phyloP scores from a whole-genome alignment of 2,888 invertebrate genomes.

The Eupeodes latifasciatus region DNA sequence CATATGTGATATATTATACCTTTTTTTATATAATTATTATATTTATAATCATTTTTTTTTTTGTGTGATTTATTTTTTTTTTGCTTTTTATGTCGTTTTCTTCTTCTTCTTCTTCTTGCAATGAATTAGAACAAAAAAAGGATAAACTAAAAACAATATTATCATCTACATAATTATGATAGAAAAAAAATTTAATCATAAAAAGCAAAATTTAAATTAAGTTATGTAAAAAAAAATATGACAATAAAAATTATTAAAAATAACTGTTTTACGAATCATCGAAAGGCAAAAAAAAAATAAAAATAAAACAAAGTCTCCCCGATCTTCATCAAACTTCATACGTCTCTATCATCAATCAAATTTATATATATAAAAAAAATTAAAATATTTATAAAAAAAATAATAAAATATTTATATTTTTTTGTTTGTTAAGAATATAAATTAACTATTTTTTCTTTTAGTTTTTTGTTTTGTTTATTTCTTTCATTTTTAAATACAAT shows the following conservation, averaged over 20 bases:
- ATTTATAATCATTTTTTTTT: slow-evolving; percentile 72
- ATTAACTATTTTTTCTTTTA: slow-evolving; percentile 62
- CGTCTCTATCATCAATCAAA: background rate
- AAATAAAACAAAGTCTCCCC: slow-evolving; percentile 66
- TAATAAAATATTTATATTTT: slow-evolving; percentile 63
- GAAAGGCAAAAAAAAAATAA: slow-evolving; percentile 55
- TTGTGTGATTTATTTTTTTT: slow-evolving; percentile 63
- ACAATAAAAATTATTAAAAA: slow-evolving; percentile 62
- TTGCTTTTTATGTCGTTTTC: slow-evolving; percentile 52
- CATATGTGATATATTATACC: slow-evolving; percentile 75
- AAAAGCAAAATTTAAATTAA: slow-evolving; percentile 63
- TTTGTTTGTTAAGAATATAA: slow-evolving; percentile 48
- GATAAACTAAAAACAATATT: slow-evolving; percentile 58
- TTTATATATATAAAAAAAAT: slow-evolving; percentile 39
- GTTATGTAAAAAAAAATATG: slow-evolving; percentile 69
- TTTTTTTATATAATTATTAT: slow-evolving; percentile 72
- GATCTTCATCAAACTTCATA: slow-evolving; percentile 55
- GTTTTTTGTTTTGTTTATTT: slow-evolving; percentile 1
- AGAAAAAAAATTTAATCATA: slow-evolving; percentile 37
- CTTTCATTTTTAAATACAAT: slow-evolving; percentile 35
- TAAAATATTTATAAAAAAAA: slow-evolving; percentile 51
- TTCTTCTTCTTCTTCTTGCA: slow-evolving; percentile 45
- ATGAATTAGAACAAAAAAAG: slow-evolving; percentile 60
- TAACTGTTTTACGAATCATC: slow-evolving; percentile 64
- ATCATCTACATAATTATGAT: slow-evolving; percentile 61